These are phyloP conservation scores for Gryon sp. DNA, from an alignment of 1,140 invertebrate species.

Conservation along the genomic window DNA sequence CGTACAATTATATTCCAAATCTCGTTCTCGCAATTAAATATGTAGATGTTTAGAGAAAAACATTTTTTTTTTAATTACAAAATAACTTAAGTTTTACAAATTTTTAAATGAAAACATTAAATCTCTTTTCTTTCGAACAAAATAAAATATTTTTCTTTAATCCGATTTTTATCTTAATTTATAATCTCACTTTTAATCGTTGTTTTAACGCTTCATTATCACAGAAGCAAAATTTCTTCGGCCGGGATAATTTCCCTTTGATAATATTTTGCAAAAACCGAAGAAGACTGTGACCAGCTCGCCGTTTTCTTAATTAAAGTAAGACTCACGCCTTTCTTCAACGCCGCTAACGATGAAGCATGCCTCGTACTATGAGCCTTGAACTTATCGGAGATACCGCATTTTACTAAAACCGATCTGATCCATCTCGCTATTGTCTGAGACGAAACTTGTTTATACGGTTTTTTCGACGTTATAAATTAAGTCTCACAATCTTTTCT, in stretches of 20 bases:
- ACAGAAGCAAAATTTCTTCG: not conserved
- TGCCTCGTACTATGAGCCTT: constrained; percentile 59
- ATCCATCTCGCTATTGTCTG: constrained; percentile 32
- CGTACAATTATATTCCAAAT: not conserved
- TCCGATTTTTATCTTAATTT: not conserved
- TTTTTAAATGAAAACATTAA: not conserved
- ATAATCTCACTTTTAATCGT: not conserved
- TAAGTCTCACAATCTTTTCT: constrained; percentile 4
- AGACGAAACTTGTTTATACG: constrained; percentile 14
- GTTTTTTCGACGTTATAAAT: constrained; percentile 41
- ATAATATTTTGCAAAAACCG: constrained; percentile 13
- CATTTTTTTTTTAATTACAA: not conserved
- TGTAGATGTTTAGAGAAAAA: constrained; percentile 1
- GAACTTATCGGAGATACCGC: constrained; percentile 18
- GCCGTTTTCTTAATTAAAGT: constrained; percentile 49
- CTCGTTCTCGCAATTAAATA: constrained; percentile 1
- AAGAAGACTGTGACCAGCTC: constrained; percentile 12
- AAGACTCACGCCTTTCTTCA: constrained; percentile 44
- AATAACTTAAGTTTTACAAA: not conserved
- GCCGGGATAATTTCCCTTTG: not conserved
- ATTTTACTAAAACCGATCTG: not conserved
- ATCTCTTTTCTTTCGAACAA: not conserved
- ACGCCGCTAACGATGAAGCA: constrained; percentile 57
- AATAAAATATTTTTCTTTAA: not conserved
- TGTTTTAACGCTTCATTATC: not conserved